Evolutionary conservation across 2,797 vertebrate species (phyloP).

Genomic region (Otolemur crassicaudatus): DNA sequence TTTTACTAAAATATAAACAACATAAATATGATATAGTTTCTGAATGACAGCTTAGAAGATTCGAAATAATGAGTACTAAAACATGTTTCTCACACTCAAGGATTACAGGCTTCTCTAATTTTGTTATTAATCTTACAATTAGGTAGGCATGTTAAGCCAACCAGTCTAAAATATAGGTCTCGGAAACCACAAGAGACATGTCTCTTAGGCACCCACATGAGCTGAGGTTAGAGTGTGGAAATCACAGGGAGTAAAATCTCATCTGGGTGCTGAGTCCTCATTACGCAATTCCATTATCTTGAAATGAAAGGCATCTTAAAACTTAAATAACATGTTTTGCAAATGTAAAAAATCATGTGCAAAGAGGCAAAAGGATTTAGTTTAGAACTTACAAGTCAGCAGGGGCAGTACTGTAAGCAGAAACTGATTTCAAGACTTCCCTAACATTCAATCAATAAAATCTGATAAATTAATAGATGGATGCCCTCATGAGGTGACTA

Average conservation of each 20-base stretch:
- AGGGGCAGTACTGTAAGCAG: neutral
- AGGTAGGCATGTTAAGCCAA: neutral
- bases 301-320: neutral
- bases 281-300: neutral
- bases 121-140: neutral
- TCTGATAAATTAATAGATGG: neutral
- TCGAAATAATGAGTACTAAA: slow-evolving; percentile 11
- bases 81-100: slow-evolving; percentile 12
- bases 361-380: neutral
- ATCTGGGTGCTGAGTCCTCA: neutral
- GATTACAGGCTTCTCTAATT: neutral
- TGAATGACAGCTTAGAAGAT: neutral
- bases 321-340: neutral
- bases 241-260: neutral
- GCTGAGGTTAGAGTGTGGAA: neutral
- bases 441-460: neutral
- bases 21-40: neutral
- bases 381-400: neutral
- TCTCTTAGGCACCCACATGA: neutral
- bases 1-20: neutral
- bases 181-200: neutral
- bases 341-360: neutral
- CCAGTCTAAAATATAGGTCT: neutral
- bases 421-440: neutral
- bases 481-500: neutral